Conservation (phyloP, 1,140 invertebrate species). For the Dinoponera quadriceps region DNA sequence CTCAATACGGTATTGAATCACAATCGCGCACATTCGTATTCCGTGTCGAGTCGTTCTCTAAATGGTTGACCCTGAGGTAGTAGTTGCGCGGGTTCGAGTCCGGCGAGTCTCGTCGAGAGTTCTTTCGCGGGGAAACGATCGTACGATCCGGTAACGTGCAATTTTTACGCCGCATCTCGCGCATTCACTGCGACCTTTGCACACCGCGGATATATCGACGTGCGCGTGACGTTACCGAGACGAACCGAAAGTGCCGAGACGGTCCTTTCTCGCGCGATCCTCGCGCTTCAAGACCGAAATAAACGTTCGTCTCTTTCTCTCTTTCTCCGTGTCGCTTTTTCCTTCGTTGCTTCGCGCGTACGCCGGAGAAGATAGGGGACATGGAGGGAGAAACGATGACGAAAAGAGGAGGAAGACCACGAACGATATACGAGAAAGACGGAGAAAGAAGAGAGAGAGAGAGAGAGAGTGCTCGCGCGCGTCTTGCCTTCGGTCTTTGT, state of each 20-base stretch:
- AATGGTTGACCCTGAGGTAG: not conserved
- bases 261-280: conserved; percentile 52
- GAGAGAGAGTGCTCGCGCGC: conserved; percentile 52
- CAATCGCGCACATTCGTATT: not conserved
- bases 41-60: not conserved
- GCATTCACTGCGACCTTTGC: not conserved
- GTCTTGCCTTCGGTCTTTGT: conserved; percentile 74
- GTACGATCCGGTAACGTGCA: not conserved
- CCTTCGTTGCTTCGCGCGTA: conserved; percentile 23
- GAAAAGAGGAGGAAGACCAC: conserved; percentile 20
- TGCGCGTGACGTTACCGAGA: not conserved
- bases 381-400: conserved; percentile 16
- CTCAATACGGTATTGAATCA: not conserved
- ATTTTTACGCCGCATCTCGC: not conserved
- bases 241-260: conserved; percentile 21
- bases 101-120: not conserved
- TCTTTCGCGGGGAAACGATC: not conserved
- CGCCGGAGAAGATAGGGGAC: conserved; percentile 18
- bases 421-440: conserved; percentile 17
- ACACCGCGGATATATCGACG: not conserved
- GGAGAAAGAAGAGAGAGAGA: conserved; percentile 50
- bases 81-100: not conserved
- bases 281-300: conserved; percentile 66
- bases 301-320: conserved; percentile 58
- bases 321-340: conserved; percentile 24